phyloP scores from a whole-genome alignment of 2,888 invertebrate genomes.

The Gryllus longicercus region DNA sequence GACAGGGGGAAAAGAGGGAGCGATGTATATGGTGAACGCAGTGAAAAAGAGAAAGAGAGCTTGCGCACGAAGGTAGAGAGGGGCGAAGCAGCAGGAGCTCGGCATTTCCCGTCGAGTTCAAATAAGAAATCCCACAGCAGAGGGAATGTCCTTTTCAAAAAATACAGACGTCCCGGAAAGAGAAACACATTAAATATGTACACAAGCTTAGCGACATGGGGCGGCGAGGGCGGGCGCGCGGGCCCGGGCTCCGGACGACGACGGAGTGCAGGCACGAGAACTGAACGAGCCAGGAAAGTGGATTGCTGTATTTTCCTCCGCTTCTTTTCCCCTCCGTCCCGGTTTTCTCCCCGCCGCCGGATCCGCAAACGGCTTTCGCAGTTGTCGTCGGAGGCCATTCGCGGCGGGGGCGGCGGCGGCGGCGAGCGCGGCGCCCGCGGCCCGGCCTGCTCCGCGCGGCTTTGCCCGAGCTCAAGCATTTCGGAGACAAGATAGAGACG shows the following conservation, averaged over 20 bases:
- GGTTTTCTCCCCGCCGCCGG: not conserved
- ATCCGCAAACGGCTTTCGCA: conserved; percentile 2
- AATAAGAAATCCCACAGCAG: conserved; percentile 17
- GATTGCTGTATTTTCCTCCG: conserved; percentile 17
- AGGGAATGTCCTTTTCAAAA: not conserved
- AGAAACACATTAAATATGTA: conserved; percentile 17
- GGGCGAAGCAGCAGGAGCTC: not conserved
- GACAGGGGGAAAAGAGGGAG: too few relatives aligned
- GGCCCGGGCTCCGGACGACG: not conserved
- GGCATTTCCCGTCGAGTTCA: conserved; percentile 6
- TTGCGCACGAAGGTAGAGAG: not conserved
- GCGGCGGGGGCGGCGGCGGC: not conserved
- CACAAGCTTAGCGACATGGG: conserved; percentile 17
- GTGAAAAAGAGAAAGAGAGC: too few relatives aligned
- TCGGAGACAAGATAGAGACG: not conserved
- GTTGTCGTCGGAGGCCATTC: not conserved
- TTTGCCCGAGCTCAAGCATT: not conserved
- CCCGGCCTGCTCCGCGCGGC: not conserved
- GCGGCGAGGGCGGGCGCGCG: not conserved
- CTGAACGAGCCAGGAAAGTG: not conserved
- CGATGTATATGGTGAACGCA: too few relatives aligned
- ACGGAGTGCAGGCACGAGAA: not conserved
- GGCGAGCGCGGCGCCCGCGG: not conserved
- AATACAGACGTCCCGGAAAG: conserved; percentile 10
- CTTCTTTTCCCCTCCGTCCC: not conserved